Evolutionary conservation across 1,140 invertebrate genomes (phyloP), one percentile per base, ranked within the genome.

Genomic region (Andricus grossulariae): DNA sequence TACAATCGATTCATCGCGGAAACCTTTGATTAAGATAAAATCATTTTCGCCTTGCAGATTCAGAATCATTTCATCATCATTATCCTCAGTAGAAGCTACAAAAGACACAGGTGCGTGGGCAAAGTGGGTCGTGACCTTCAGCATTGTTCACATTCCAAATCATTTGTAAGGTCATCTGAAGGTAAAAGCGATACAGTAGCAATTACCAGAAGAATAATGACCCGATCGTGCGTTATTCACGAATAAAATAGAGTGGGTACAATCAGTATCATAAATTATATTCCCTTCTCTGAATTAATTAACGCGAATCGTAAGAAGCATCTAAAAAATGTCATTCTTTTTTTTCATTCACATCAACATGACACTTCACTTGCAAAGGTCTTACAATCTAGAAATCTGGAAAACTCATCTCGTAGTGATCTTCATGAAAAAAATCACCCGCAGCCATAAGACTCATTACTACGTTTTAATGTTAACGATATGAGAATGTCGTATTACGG

Each of bases 381-480:
- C 25, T 32, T 5, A 32, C 4, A 32, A 32, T 32, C 25, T 32
- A 5, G 25, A 32, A 32, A 32, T 32, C 25, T 32, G 3, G 25
- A 32, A 32, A 32, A 32, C 25, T 32, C 25, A 32, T 32, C 25
- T 32, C 4, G 25, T 32, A 32, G 25, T 32, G 25, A 32, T 32
- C 25, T 32, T 32, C 5, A 32, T 32, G 25, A 32, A 32, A 32
- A 32, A 7, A 55, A 19, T 52, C 51, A 52, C 55, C 55, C 13
- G 10, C 18, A 21, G 55, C 19, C 25, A 60, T 11, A 60, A 25
- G 55, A 18, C 21, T 25, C 3, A 19, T 32, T 25, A 60, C 25
- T 60, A 60, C 25, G 11, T 60, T 60, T 60, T 60, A 60, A 60
- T 60, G 55, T 60, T 60, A 21, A 60, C 55, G 55, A 60, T 19